Percentiles rank a stretch among this genome's conserved stretches.
These are phyloP conservation scores for Pseudocheirus occidentalis DNA, from an alignment of 2,797 vertebrate genomes.

Conservation along the genomic window DNA sequence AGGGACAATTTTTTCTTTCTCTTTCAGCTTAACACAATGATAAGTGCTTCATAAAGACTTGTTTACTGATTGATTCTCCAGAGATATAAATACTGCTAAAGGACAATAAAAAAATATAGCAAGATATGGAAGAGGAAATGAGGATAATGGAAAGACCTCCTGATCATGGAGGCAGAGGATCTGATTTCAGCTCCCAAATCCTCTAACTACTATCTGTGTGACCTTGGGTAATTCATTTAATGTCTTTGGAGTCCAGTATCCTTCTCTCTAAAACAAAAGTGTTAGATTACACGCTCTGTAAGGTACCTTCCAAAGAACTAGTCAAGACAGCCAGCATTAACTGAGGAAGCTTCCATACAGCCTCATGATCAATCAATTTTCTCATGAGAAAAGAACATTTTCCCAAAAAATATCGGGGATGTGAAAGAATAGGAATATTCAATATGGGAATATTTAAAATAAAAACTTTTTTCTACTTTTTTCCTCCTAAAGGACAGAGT, in stretches of 20 bases:
- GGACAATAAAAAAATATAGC: neutral
- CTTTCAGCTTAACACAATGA: neutral
- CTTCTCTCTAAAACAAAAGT: neutral
- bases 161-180: neutral
- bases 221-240: neutral
- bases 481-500: neutral
- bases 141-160: neutral
- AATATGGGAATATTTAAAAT: neutral
- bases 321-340: neutral
- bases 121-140: neutral
- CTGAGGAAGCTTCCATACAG: neutral
- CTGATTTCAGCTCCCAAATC: neutral
- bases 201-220: neutral
- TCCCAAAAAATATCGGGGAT: neutral
- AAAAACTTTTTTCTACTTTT: neutral
- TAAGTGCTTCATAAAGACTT: neutral
- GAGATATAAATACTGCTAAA: neutral
- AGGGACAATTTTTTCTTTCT: neutral
- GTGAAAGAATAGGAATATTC: neutral
- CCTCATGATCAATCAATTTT: neutral
- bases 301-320: neutral
- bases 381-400: neutral
- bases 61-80: too few species aligned
- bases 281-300: neutral
- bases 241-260: neutral